Evolutionary conservation across 2,797 vertebrate genomes (phyloP).

Genomic region (Microctenopoma steveboyesi): DNA sequence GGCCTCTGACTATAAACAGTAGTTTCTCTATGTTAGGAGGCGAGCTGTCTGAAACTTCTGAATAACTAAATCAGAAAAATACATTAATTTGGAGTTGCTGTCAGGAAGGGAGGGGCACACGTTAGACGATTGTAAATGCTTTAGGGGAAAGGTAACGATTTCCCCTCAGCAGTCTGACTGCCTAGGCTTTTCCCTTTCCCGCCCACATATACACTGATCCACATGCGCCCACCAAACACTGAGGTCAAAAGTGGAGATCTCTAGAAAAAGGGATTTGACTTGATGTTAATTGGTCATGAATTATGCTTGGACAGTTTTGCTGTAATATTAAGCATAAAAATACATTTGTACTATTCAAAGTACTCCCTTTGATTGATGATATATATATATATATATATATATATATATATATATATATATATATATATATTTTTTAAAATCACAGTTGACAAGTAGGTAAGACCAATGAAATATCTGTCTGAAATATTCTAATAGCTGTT

Average conservation of each 20-base stretch:
- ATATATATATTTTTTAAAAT: too few species aligned
- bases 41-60: constrained; percentile 58
- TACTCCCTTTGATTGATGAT: not conserved
- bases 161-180: constrained; percentile 62
- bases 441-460: not conserved
- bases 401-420: too few species aligned
- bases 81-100: constrained; percentile 75
- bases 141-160: constrained; percentile 70
- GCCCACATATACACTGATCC: constrained; percentile 32
- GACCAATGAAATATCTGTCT: not conserved
- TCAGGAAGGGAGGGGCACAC: constrained; percentile 63
- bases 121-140: constrained; percentile 59
- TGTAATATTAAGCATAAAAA: constrained; percentile 19
- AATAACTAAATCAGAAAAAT: constrained; percentile 71
- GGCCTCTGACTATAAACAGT: constrained; percentile 71
- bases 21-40: constrained; percentile 73
- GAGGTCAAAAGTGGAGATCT: constrained; percentile 42
- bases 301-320: constrained; percentile 31
- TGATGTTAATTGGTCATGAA: constrained; percentile 12
- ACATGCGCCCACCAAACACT: constrained; percentile 27
- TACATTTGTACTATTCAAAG: constrained; percentile 21
- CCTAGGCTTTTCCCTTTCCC: constrained; percentile 42
- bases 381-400: too few species aligned
- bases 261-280: constrained; percentile 29
- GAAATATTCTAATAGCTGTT: too few species aligned